phyloP scores from a whole-genome alignment of 23 tunicate species.

The Oikopleura vanhoeffeni region DNA sequence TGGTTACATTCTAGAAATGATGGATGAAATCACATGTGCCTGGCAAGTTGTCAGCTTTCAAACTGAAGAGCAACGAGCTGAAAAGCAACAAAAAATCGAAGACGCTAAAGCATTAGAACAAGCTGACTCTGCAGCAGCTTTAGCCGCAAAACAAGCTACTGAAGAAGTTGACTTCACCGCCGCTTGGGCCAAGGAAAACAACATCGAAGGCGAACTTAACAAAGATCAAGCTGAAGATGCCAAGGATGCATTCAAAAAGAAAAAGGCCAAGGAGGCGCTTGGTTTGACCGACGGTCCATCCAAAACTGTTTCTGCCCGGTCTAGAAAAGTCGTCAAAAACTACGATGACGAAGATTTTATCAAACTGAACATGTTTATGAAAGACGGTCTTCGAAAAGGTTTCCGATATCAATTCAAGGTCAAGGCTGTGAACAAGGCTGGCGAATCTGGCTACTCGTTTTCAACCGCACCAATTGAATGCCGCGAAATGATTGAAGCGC shows the following conservation, averaged over 20 bases:
- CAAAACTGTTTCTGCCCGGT: background rate
- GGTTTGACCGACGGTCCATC: background rate
- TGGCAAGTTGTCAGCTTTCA: background rate
- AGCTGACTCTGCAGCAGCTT: background rate
- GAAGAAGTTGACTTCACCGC: background rate
- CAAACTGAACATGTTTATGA: background rate
- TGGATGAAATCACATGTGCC: slow-evolving; percentile 9
- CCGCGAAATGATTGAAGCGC: slow-evolving; percentile 24
- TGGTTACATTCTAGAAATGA: slow-evolving; percentile 64
- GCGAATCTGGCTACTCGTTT: background rate
- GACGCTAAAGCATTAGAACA: background rate
- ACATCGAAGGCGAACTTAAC: background rate
- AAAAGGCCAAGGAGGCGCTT: background rate
- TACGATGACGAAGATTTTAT: background rate
- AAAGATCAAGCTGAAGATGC: background rate
- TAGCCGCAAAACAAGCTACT: background rate
- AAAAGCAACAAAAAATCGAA: background rate
- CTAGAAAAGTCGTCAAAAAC: background rate
- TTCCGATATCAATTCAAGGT: slow-evolving; percentile 50
- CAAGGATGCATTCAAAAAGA: background rate
- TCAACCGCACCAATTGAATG: background rate
- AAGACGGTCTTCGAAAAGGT: background rate
- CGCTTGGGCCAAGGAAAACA: background rate
- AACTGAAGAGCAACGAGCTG: background rate
- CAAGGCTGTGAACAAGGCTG: slow-evolving; percentile 42